phyloP scores from a whole-genome alignment of 2,113 vertebrate genomes.

The Hydrochoerus hydrochaeris region DNA sequence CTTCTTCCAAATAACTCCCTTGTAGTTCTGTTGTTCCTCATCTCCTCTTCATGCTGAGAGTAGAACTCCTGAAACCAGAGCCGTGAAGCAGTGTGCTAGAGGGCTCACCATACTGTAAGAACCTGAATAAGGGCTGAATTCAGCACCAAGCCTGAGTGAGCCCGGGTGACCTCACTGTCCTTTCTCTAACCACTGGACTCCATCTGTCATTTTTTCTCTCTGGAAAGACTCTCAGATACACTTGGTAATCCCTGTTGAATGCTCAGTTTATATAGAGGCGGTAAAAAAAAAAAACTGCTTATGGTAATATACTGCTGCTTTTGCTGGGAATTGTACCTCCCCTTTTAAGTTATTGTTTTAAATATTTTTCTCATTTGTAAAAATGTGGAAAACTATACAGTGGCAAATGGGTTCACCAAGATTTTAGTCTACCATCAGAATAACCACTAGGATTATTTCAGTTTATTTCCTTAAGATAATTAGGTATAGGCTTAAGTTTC shows the following conservation, averaged over 20 bases:
- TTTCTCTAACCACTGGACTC: not conserved
- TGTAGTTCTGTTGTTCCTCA: not conserved
- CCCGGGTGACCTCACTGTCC: too few relatives aligned
- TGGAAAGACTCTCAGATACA: not conserved
- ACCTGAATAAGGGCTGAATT: not conserved
- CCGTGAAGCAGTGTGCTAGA: not conserved
- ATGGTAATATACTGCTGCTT: not conserved
- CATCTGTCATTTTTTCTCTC: not conserved
- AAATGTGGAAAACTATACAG: not conserved
- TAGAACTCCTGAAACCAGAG: not conserved
- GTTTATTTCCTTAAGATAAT: not conserved
- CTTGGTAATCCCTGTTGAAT: not conserved
- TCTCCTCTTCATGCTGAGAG: not conserved
- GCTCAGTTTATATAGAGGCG: not conserved
- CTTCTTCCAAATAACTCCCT: not conserved
- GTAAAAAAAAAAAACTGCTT: not conserved
- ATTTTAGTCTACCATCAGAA: not conserved
- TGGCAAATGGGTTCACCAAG: not conserved
- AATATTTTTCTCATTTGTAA: constrained; percentile 12
- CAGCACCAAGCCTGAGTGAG: not conserved
- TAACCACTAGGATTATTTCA: not conserved
- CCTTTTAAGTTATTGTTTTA: constrained; percentile 13
- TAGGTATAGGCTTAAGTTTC: not conserved
- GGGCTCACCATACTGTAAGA: not conserved
- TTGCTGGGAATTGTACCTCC: not conserved